Conservation (phyloP, 2,888 invertebrate species). For the Coelinius sp. region DNA sequence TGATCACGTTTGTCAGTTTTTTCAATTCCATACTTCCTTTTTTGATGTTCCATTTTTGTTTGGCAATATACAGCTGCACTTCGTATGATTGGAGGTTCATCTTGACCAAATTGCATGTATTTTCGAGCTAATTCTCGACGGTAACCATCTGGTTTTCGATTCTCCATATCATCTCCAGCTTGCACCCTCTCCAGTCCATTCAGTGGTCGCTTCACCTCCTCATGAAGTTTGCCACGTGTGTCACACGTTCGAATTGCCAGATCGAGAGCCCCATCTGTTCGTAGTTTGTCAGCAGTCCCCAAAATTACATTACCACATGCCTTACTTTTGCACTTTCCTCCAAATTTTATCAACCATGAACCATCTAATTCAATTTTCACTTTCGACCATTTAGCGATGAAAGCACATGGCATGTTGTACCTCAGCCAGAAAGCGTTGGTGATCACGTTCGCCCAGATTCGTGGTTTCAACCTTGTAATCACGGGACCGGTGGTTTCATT, state of each 20-base stretch:
- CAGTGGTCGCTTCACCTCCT: background rate
- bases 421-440: background rate
- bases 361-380: background rate
- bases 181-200: background rate
- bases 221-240: background rate
- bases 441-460: background rate
- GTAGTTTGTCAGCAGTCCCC: background rate
- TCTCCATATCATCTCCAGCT: background rate
- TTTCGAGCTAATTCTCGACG: background rate
- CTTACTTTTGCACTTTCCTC: background rate
- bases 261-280: background rate
- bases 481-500: background rate
- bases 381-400: background rate
- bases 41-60: background rate
- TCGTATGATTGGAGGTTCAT: background rate
- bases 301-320: background rate
- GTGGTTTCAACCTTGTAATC: background rate
- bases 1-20: background rate
- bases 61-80: background rate
- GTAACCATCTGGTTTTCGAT: background rate
- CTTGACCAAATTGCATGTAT: background rate
- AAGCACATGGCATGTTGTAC: background rate
- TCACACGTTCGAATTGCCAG: background rate
- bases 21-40: background rate
- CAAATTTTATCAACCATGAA: background rate